A percentile compares a stretch with the other conserved stretches of the same genome.
These are phyloP conservation scores for Chrysocyon brachyurus DNA, from an alignment of 2,797 vertebrate species.

Conservation along the genomic window DNA sequence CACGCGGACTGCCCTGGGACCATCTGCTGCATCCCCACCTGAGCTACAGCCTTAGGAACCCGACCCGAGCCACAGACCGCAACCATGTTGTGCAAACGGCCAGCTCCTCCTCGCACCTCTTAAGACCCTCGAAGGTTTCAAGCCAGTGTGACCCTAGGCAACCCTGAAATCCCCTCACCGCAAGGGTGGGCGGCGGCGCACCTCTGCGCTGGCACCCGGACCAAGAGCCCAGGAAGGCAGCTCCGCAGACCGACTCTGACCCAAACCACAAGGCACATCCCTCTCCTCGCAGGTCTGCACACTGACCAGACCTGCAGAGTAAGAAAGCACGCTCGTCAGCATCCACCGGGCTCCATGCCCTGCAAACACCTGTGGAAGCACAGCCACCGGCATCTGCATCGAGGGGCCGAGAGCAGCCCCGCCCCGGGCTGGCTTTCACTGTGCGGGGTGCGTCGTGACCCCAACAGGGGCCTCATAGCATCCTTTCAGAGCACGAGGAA, in stretches of 20 bases:
- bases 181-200: too few relatives aligned
- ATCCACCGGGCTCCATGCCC: not conserved
- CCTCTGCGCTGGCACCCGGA: not conserved
- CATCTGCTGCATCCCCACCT: too few relatives aligned
- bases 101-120: not conserved
- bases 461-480: not conserved
- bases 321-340: not conserved
- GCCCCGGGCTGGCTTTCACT: too few relatives aligned
- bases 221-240: not conserved
- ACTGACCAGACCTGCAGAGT: not conserved
- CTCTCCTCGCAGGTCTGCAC: not conserved
- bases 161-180: not conserved
- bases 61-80: too few relatives aligned
- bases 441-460: too few relatives aligned
- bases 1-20: fast-evolving
- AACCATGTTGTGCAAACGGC: not conserved
- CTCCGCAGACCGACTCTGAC: too few relatives aligned
- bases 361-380: not conserved
- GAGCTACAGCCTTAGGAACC: not conserved
- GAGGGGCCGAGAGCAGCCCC: too few relatives aligned
- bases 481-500: not conserved
- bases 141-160: not conserved
- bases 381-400: too few relatives aligned
- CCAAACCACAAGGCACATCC: not conserved
- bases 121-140: not conserved